phyloP scores from a whole-genome alignment of 2,113 vertebrate genomes.

The Psammodynastes pulverulentus region DNA sequence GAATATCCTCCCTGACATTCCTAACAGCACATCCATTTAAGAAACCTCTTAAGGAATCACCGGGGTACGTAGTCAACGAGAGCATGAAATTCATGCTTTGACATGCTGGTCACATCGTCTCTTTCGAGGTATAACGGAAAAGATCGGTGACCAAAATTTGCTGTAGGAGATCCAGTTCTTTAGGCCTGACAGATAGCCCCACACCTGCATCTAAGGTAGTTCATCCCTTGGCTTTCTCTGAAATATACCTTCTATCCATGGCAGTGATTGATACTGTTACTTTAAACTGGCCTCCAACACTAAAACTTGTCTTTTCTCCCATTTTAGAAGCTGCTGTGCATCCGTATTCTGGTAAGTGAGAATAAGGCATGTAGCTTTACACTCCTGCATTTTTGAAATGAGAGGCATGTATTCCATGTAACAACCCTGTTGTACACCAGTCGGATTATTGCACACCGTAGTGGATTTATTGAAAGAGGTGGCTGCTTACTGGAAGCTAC shows the following conservation, averaged over 20 bases:
- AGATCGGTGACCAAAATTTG: neutral
- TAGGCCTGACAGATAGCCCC: neutral
- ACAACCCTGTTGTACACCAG: too few relatives aligned
- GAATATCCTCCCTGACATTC: neutral
- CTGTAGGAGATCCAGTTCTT: neutral
- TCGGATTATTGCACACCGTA: neutral
- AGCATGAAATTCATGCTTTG: neutral
- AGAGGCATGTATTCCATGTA: neutral
- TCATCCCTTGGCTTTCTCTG: neutral
- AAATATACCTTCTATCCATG: neutral
- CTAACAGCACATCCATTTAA: neutral
- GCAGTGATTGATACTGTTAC: neutral
- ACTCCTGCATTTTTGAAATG: neutral
- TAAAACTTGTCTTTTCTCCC: slow-evolving; percentile 17
- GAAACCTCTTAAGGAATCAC: neutral
- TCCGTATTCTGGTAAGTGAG: slow-evolving; percentile 69
- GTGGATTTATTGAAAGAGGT: neutral
- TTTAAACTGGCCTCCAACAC: neutral
- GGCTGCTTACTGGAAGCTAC: neutral
- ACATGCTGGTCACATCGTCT: neutral
- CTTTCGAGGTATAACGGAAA: neutral
- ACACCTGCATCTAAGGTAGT: neutral
- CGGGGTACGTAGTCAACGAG: neutral
- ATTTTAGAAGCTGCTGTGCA: slow-evolving; percentile 62
- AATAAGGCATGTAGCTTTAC: neutral